Base-by-base conservation (phyloP, 2,113 vertebrate genomes). In the Numida meleagris region DNA sequence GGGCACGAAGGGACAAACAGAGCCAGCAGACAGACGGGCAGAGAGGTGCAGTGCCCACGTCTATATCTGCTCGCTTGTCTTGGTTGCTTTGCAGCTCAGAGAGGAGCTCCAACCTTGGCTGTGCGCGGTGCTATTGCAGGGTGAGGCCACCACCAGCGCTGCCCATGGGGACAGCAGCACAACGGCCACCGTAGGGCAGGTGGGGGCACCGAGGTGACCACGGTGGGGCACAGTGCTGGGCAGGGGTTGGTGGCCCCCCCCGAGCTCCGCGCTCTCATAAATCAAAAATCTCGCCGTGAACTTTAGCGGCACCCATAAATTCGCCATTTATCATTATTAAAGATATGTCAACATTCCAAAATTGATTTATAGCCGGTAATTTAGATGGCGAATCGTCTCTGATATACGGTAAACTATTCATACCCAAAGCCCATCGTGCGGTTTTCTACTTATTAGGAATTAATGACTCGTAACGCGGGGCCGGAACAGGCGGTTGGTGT, bases 311-410 rank as follows among this genome's bases (percentile, higher is more conserved):
- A 63, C 81, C 86, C 51, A 67, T 85, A 95, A 96, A 96, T 94
- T 85, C 89, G 89, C 92, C 93, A 93, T 96, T 97, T 94, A 34
- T 97, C 96, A 87, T 91, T 92, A 93, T 97, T 96, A 96, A 80
- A 92, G 86, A 46, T 61, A 53, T 5, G 63, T 94, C 96, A 90
- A 24, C 91, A 43, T 82, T 58, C 82, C 43, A 94, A 76, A 89
- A 72, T 66, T 93, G 96, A 90, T 96, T 95, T 96, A 82, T 76
- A 93, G 95, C 85, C 53, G 91, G 93, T 92, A 82, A 95, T 95
- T 95, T 94, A 91, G 83, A 63, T 90, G 48, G 57, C 25, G 27
- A 89, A 34, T 97, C 88, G 51, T 84, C 90, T 95, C 79, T 86
- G 89, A 90, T 93, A 90, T 93, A 74, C 76, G 88, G 89, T 72